These are phyloP conservation scores for Capreolus pygargus DNA, from an alignment of 2,113 vertebrate species.

Conservation along the genomic window DNA sequence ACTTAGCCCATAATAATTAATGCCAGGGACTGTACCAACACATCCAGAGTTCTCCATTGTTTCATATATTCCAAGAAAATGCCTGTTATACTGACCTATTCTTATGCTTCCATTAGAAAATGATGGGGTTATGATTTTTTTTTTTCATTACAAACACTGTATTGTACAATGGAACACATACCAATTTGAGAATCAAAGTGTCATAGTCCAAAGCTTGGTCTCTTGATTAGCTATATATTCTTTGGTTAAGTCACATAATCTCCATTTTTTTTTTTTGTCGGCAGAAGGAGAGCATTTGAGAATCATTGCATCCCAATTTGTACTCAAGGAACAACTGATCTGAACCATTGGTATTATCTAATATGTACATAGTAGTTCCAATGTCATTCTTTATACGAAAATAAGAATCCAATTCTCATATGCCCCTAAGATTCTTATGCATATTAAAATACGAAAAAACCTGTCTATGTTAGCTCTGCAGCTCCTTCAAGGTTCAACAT, in stretches of 20 bases:
- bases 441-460: conserved; percentile 7
- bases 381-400: neutral
- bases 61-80: conserved; percentile 46
- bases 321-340: neutral
- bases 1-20: conserved; percentile 73
- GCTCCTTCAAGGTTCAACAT: neutral
- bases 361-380: neutral
- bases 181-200: neutral
- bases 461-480: neutral
- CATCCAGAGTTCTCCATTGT: neutral
- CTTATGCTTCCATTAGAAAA: neutral
- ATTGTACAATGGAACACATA: neutral
- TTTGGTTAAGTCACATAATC: neutral
- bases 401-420: neutral
- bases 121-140: neutral
- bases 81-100: neutral
- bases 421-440: neutral
- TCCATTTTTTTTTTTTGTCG: neutral
- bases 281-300: neutral
- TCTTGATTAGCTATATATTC: neutral
- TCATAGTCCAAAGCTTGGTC: neutral
- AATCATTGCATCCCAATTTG: neutral
- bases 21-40: neutral
- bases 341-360: neutral
- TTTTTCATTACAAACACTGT: neutral